Evolutionary conservation across 2,113 vertebrate species (phyloP), one percentile per base, ranked within the genome.

Genomic region (Epinephelus fuscoguttatus): DNA sequence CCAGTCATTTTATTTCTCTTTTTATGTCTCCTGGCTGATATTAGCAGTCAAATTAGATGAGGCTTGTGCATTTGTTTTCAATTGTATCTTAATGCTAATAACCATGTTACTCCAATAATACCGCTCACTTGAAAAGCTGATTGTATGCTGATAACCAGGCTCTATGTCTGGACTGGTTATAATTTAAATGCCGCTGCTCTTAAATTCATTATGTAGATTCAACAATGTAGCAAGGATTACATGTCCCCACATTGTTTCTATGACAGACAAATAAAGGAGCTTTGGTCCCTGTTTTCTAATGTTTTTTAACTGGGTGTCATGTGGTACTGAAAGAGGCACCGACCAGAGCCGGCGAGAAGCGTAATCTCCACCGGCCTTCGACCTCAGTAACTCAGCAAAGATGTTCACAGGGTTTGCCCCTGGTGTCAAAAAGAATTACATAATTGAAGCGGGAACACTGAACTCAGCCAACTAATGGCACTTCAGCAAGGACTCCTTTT

Each of bases 381-480:
- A 81, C 82, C 78, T 84, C 73, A 72, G n/a, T 80, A 89, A 87
- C 84, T 88, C 80, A 69, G 59, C 78, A 84, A 83, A 84, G 78
- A 85, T 80, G 73, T 92, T 82, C 70, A 67, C 78, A 74, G 66
- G 60, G 33, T 82, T 78, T 45, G 62, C 40, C 70, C 71, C 74
- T 11, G 37, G 63, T 86, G 85, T 81, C 66, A 71, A 52, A 78
- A 72, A 75, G 68, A 85, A 82, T 90, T 79, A 76, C 74, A 85
- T 88, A 81, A 83, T 82, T 84, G 78, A 85, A 78, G 71, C 19
- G 2, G 49, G 53, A 85, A 63, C 82, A 63, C 80, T 66, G 71
- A 84, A 72, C 69, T 85, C 57, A 2, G 47, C 63, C 78, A 68
- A 55, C 75, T 81, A 84, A 78, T 78, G 53, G 52, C 77, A 87